Evolutionary conservation across 2,113 vertebrate genomes (phyloP), one percentile per base, ranked within the genome.

Genomic region (Todiramphus saurophagus): DNA sequence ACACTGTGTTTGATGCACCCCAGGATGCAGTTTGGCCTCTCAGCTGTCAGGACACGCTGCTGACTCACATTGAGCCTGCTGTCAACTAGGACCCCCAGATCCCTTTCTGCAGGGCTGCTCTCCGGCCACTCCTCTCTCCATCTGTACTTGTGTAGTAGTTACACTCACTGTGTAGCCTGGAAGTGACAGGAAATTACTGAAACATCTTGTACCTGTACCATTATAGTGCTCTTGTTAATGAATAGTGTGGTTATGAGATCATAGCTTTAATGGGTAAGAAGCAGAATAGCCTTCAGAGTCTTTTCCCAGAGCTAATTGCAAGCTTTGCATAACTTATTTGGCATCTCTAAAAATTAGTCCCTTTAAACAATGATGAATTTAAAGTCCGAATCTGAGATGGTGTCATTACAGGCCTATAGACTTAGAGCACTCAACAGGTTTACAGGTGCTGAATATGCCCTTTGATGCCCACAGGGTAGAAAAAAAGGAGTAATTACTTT

Each of bases 61-160:
- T 73, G 63, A 1, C 58, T 68, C 46, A 4, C 12, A 5, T 2
- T 11, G 85, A 74, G 39, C 64, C 64, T 69, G 30, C 55, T 50
- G 60, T 5, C 14, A 0, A 0, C 25, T 83, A 35, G 70, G 67
- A 50, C 2, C 31, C 41, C 33, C 62, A 55, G 51, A 16, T 4
- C 30, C 46, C 35, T 60, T 50, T 20, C 18, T 24, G 70, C 39
- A 56, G 59, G 72, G 50, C 64, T 84, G 50, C 33, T 27, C 50
- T 53, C 19, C 60, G 37, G 25, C 10, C 18, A 6, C 9, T 30
- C 1, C 16, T 66, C 44, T 70, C 9, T 8, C 9, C 3, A 1
- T 28, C 5, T 2, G 1, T 63, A 25, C 18, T 9, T 58, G 10
- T 0, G 0, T 63, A 9, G 9, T 41, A 35, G 35, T 62, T 86